Percentiles rank a stretch among this genome's conserved stretches.
Evolutionary conservation across 2,797 vertebrate species (phyloP).

Genomic region (Coregonus sp.): DNA sequence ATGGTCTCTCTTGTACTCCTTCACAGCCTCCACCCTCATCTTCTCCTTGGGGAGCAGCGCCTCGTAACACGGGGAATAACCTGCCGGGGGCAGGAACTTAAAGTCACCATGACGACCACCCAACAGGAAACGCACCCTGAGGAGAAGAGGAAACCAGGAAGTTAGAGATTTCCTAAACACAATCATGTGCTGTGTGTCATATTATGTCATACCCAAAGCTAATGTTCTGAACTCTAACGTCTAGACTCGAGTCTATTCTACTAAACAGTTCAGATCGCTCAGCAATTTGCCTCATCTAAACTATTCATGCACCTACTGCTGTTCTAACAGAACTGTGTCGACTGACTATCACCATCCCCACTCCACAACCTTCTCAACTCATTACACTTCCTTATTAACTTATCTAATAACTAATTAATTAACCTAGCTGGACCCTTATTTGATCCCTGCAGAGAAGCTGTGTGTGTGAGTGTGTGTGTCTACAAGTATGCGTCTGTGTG

Average conservation of each 20-base stretch:
- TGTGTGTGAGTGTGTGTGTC: background rate
- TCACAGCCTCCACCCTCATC: constrained; percentile 95
- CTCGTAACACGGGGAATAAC: constrained; percentile 96
- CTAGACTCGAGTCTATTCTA: background rate
- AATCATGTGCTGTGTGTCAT: background rate
- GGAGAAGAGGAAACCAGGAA: constrained; percentile 1
- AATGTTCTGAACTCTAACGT: background rate
- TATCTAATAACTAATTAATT: background rate
- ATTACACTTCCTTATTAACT: background rate
- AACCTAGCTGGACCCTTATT: background rate
- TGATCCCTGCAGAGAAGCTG: background rate
- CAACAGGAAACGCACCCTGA: constrained; percentile 91
- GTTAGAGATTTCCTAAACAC: background rate
- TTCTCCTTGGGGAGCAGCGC: constrained; percentile 96
- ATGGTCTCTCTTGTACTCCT: constrained; percentile 94
- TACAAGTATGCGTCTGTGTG: background rate
- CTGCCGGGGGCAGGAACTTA: constrained; percentile 94
- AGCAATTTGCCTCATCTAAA: background rate
- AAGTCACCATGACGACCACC: constrained; percentile 98
- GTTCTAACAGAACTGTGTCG: background rate
- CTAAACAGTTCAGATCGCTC: background rate
- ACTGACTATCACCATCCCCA: background rate
- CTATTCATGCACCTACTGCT: no score
- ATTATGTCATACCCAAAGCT: background rate
- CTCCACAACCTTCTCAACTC: background rate